These are phyloP conservation scores for Colinus virginianus DNA, from an alignment of 2,113 vertebrate genomes.

Conservation along the genomic window DNA sequence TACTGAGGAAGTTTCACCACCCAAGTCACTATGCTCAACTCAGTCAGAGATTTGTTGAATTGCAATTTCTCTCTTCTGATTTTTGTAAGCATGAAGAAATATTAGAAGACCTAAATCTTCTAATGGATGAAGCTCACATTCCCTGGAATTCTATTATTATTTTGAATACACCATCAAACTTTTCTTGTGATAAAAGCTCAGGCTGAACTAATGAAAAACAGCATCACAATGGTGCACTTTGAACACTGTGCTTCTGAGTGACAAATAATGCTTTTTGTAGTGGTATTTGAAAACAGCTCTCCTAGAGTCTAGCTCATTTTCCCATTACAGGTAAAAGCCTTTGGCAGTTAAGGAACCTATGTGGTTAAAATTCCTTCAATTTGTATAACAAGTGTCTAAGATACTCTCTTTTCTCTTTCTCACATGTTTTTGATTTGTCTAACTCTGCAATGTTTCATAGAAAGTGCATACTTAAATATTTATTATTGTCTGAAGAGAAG, in stretches of 20 bases:
- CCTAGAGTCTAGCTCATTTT: neutral
- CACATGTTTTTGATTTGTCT: neutral
- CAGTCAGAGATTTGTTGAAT: neutral
- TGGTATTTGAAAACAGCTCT: neutral
- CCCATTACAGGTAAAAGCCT: neutral
- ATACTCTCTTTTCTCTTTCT: neutral
- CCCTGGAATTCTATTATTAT: neutral
- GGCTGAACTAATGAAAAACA: neutral
- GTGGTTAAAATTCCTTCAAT: neutral
- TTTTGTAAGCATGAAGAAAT: neutral
- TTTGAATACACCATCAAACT: neutral
- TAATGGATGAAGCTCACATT: neutral
- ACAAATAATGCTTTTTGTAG: neutral
- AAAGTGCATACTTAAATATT: neutral
- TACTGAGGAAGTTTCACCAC: neutral
- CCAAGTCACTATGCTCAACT: accelerated
- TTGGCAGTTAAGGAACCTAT: neutral
- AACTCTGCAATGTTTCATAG: neutral
- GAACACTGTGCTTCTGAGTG: neutral
- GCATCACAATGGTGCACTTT: neutral
- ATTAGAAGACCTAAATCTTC: neutral
- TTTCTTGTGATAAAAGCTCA: neutral
- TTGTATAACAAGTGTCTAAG: neutral
- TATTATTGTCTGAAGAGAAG: neutral
- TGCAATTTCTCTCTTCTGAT: neutral